A percentile compares a stretch with the other conserved stretches of the same genome.
Conservation (phyloP, 2,113 vertebrate genomes). For the Merops nubicus region DNA sequence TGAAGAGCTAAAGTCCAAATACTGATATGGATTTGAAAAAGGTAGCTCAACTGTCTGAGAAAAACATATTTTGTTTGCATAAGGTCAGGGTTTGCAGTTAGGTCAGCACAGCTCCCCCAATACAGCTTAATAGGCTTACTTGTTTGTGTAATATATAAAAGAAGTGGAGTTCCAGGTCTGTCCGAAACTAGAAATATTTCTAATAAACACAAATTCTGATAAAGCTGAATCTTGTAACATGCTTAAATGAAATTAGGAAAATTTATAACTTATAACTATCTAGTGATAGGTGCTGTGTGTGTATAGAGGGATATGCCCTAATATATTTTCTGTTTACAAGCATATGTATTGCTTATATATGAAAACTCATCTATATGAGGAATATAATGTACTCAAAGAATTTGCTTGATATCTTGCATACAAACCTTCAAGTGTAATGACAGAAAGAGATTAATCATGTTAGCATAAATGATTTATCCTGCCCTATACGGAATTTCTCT, state of each 20-base stretch:
- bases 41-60: background rate
- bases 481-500: background rate
- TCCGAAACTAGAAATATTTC: background rate
- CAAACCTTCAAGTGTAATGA: background rate
- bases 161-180: background rate
- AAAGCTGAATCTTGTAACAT: background rate
- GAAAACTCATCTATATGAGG: background rate
- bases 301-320: background rate
- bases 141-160: background rate
- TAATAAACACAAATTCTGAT: background rate
- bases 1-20: background rate
- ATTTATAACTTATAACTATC: background rate
- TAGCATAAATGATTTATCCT: constrained; percentile 33
- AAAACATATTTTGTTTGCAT: background rate
- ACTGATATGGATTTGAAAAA: background rate
- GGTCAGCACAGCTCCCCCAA: background rate
- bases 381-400: background rate
- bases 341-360: background rate
- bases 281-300: background rate
- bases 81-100: background rate
- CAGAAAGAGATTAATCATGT: background rate
- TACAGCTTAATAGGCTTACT: background rate
- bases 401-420: background rate
- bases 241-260: background rate
- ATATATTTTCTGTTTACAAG: background rate